phyloP scores from a whole-genome alignment of 2,888 invertebrate genomes.

The Meloe dianella region DNA sequence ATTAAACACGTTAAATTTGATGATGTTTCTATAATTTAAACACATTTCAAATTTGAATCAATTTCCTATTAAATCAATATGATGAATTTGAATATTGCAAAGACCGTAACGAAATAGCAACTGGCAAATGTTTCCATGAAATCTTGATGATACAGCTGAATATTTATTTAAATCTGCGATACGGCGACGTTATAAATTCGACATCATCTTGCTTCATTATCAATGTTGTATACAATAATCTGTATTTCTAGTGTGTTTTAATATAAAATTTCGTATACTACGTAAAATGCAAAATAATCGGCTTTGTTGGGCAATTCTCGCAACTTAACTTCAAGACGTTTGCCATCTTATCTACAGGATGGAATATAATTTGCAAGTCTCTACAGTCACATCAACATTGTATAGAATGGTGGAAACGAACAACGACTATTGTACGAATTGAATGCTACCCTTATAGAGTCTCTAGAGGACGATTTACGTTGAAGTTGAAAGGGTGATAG shows the following conservation, averaged over 20 bases:
- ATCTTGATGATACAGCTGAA: background rate
- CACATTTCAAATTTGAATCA: background rate
- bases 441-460: slow-evolving; percentile 32
- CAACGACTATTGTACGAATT: slow-evolving; percentile 33
- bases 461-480: slow-evolving; percentile 39
- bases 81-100: background rate
- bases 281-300: slow-evolving; percentile 26
- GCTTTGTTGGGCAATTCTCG: slow-evolving; percentile 30
- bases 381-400: slow-evolving; percentile 37
- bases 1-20: background rate
- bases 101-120: background rate
- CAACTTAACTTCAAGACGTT: slow-evolving; percentile 26
- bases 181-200: background rate
- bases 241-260: slow-evolving; percentile 11
- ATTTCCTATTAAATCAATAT: background rate
- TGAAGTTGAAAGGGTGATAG: slow-evolving; percentile 41
- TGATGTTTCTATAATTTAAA: background rate
- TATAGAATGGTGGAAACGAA: slow-evolving; percentile 13
- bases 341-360: background rate
- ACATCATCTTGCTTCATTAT: background rate
- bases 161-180: background rate
- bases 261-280: slow-evolving; percentile 19
- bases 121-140: background rate
- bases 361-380: slow-evolving; percentile 36
- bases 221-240: slow-evolving; percentile 18